Percentiles rank a stretch among this genome's conserved stretches.
These are phyloP conservation scores for Adineta ricciae DNA, from an alignment of 2,888 invertebrate genomes.

Conservation along the genomic window DNA sequence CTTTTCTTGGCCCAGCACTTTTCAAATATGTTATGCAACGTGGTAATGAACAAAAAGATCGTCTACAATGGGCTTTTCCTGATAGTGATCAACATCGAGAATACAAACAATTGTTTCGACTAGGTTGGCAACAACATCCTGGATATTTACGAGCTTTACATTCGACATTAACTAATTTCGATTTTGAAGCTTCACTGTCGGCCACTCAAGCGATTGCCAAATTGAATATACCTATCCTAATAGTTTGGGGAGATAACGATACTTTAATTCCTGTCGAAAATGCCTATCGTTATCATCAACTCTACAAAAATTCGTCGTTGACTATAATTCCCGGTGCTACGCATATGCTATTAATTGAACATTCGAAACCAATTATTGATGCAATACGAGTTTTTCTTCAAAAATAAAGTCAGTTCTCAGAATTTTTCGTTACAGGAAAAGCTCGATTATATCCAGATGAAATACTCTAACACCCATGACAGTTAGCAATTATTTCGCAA, in stretches of 20 bases:
- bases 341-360: neutral
- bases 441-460: no score
- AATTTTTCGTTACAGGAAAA: no score
- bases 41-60: neutral
- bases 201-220: neutral
- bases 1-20: neutral
- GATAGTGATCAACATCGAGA: neutral
- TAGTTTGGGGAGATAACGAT: slow-evolving; percentile 4
- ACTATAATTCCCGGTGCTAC: neutral
- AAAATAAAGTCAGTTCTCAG: neutral
- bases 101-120: neutral
- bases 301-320: neutral
- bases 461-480: no score
- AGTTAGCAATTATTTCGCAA: no score
- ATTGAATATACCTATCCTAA: slow-evolving; percentile 3
- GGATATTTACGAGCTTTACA: slow-evolving; percentile 14
- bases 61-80: neutral
- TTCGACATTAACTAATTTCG: neutral
- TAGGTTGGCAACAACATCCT: neutral
- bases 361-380: neutral
- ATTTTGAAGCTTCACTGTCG: neutral
- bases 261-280: neutral
- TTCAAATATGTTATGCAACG: neutral
- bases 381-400: neutral
- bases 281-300: neutral